Base-by-base conservation (phyloP, 2,888 invertebrate genomes). In the Acleris holmiana region DNA sequence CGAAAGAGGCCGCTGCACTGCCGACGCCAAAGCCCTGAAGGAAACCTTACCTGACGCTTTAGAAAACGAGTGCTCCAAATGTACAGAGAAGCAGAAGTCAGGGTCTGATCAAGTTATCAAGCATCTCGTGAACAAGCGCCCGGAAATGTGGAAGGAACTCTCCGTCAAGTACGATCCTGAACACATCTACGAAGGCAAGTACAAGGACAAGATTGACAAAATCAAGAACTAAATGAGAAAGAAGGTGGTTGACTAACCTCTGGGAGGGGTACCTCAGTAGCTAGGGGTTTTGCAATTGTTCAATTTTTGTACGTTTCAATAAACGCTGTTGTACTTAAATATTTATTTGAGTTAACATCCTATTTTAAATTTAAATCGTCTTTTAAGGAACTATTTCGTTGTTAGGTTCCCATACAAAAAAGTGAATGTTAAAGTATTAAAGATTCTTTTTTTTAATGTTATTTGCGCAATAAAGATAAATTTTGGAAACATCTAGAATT, bases 31-130 rank as follows among this genome's bases (percentile, higher is more conserved):
- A 68, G 94, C 94, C 70, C 83, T 93, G 1, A 93, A 92, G 65
- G 91, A 93, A 68, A 86, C 93, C 1, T 88, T 97, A 2, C 96
- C 96, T 0, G 96, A 97, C 70, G 96, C 96, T 0, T 80, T 97
- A 49, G 93, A 93, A 71, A 93, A 94, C 41, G 94, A 95, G 56
- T 97, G 97, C 82, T 80, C 85, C 55, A 95, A 95, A 81, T 97
- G 97, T 80, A 95, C 94, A 82, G 70, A 93, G 84, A 94, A 93
- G 93, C 93, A 93, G 67, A 91, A 90, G 68, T 63, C 70, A 1
- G 78, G 85, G 0, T 84, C 95, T 60, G 95, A 95, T 72, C 95
- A 95, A 80, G 95, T 96, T 0, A 93, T 96, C 67, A 93, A 92
- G 48, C 94, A 90, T 79, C 87, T 97, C 66, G 94, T 96, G 44